phyloP scores from a whole-genome alignment of 2,888 invertebrate species.

The Carcina quercana region DNA sequence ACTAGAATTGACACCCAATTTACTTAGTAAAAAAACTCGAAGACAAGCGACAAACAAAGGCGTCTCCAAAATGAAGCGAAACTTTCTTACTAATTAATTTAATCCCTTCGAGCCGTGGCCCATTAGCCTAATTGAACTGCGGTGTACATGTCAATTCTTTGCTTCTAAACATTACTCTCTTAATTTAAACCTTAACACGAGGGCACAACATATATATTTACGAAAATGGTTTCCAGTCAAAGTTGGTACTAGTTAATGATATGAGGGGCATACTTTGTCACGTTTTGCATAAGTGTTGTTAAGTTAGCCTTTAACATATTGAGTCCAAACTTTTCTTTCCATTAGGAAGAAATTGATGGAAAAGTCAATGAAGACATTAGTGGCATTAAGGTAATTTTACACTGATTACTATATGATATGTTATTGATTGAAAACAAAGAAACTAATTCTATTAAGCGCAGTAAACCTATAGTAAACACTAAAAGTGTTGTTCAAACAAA shows the following conservation, averaged over 20 bases:
- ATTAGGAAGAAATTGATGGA: too few species aligned
- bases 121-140: constrained; percentile 73
- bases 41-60: constrained; percentile 63
- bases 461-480: too few species aligned
- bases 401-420: too few species aligned
- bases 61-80: constrained; percentile 55
- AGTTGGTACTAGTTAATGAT: constrained; percentile 50
- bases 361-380: too few species aligned
- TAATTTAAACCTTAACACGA: constrained; percentile 30
- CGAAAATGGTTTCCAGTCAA: too few species aligned
- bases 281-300: constrained; percentile 59
- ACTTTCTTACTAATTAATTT: constrained; percentile 74
- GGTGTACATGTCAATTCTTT: constrained; percentile 73
- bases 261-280: constrained; percentile 55
- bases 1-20: constrained; percentile 15
- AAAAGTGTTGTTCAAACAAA: too few species aligned
- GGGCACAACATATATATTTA: too few species aligned
- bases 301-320: too few species aligned
- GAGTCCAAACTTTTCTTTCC: too few species aligned
- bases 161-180: constrained; percentile 21
- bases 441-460: too few species aligned
- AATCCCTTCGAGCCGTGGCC: constrained; percentile 70
- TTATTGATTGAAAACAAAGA: too few species aligned
- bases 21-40: constrained; percentile 33
- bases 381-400: too few species aligned